Evolutionary conservation across 2,888 invertebrate species (phyloP).

Genomic region (Aspidiotus rigidus): DNA sequence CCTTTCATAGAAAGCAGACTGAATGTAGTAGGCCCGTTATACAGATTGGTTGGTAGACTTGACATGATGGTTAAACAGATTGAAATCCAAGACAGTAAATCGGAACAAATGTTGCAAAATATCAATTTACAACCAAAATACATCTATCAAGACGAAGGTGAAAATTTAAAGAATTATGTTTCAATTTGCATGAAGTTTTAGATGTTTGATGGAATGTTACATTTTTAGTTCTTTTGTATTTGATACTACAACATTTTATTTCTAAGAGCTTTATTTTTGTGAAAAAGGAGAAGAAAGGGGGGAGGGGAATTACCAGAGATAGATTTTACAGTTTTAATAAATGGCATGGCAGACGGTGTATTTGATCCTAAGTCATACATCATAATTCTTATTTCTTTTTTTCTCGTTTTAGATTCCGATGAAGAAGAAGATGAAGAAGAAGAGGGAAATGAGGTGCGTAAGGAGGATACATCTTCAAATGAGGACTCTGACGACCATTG

Average conservation of each 20-base stretch:
- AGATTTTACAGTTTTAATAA: too few relatives aligned
- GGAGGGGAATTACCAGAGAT: too few relatives aligned
- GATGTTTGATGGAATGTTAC: too few relatives aligned
- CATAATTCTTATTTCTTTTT: background rate
- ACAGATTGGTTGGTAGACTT: constrained; percentile 53
- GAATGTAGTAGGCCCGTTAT: constrained; percentile 48
- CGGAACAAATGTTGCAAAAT: constrained; percentile 42
- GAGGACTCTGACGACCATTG: constrained; percentile 28
- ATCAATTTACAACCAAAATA: constrained; percentile 45
- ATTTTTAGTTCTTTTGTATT: too few relatives aligned
- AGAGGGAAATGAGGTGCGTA: background rate
- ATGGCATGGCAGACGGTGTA: too few relatives aligned
- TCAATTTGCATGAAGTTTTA: too few relatives aligned
- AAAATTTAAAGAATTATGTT: background rate
- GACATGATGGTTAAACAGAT: constrained; percentile 52
- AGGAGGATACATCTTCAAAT: constrained; percentile 5
- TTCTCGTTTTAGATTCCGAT: constrained; percentile 13
- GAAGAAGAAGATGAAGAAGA: constrained; percentile 20
- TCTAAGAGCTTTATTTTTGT: too few relatives aligned
- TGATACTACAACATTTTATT: too few relatives aligned
- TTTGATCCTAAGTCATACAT: too few relatives aligned
- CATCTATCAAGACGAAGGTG: constrained; percentile 48
- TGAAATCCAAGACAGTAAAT: constrained; percentile 43
- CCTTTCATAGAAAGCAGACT: constrained; percentile 52
- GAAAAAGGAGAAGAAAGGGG: too few relatives aligned